phyloP scores from a whole-genome alignment of 1,140 invertebrate species.

The Drosophila fuyamai region DNA sequence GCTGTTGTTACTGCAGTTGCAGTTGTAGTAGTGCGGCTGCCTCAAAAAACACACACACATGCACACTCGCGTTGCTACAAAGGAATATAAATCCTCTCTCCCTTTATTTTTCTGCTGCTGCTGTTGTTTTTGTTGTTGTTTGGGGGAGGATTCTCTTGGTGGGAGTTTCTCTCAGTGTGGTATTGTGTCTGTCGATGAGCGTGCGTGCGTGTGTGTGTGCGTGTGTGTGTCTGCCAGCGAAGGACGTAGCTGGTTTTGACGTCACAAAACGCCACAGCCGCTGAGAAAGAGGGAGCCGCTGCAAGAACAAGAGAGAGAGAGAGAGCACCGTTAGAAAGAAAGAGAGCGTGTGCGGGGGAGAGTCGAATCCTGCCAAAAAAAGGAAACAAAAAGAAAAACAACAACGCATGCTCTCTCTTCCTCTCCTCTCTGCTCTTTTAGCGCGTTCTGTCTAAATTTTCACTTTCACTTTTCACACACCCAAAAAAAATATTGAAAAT shows the following conservation, averaged over 20 bases:
- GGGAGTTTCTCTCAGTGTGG: constrained; percentile 55
- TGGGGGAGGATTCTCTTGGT: constrained; percentile 16
- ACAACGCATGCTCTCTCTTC: constrained; percentile 44
- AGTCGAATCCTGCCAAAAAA: constrained; percentile 55
- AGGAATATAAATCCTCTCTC: constrained; percentile 35
- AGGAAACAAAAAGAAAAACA: constrained; percentile 17
- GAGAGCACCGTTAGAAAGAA: constrained; percentile 17
- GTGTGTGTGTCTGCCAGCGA: constrained; percentile 38
- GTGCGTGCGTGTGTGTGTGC: constrained; percentile 33
- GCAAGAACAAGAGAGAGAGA: constrained; percentile 42
- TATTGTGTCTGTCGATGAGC: constrained; percentile 48
- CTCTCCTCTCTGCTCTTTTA: constrained; percentile 23
- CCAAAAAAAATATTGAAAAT: constrained; percentile 61
- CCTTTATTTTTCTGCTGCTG: constrained; percentile 1
- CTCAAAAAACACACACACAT: constrained; percentile 39
- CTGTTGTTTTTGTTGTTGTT: background rate
- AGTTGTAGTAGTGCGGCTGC: constrained; percentile 20
- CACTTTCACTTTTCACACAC: constrained; percentile 82
- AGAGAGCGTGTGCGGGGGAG: constrained; percentile 48
- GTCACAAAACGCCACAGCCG: constrained; percentile 56
- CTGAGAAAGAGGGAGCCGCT: constrained; percentile 47
- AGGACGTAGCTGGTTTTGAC: constrained; percentile 64
- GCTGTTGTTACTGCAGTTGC: constrained; percentile 30
- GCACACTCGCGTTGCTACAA: constrained; percentile 24
- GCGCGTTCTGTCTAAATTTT: constrained; percentile 71